A percentile compares a stretch with the other conserved stretches of the same genome.
Conservation (phyloP, 2,888 invertebrate genomes). For the Eilema depressum region DNA sequence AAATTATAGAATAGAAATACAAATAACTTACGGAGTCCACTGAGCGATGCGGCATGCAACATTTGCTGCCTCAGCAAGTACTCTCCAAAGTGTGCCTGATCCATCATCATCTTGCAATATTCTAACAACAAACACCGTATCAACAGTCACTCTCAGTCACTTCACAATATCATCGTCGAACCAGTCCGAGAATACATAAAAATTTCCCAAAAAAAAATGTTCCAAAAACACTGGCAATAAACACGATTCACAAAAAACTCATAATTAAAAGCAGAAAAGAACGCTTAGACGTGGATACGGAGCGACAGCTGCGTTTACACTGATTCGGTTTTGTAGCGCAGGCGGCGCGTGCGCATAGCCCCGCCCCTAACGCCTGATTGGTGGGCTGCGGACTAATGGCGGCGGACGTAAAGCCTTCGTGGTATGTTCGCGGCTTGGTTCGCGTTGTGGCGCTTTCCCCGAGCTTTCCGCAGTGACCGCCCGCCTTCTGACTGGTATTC, state of each 20-base stretch:
- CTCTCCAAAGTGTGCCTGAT: constrained; percentile 83
- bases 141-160: constrained; percentile 65
- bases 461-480: constrained; percentile 68
- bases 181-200: constrained; percentile 53
- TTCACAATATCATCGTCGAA: constrained; percentile 73
- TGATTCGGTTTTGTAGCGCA: constrained; percentile 64
- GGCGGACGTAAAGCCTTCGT: constrained; percentile 68
- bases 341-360: constrained; percentile 82
- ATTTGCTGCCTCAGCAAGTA: constrained; percentile 84
- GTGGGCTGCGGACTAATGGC: constrained; percentile 69
- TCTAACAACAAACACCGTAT: constrained; percentile 50
- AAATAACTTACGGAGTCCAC: constrained; percentile 77
- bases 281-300: constrained; percentile 66
- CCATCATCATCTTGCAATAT: constrained; percentile 79
- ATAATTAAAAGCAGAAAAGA: constrained; percentile 64
- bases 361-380: constrained; percentile 73
- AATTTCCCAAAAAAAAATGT: constrained; percentile 44
- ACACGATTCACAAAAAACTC: constrained; percentile 71
- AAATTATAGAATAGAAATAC: neutral
- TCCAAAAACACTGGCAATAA: constrained; percentile 51
- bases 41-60: constrained; percentile 81
- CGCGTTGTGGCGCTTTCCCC: constrained; percentile 64
- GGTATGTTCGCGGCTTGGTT: constrained; percentile 35
- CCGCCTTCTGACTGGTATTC: constrained; percentile 81
- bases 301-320: constrained; percentile 80